These are phyloP conservation scores for Alcedo atthis DNA, from an alignment of 2,797 vertebrate species.

Conservation along the genomic window DNA sequence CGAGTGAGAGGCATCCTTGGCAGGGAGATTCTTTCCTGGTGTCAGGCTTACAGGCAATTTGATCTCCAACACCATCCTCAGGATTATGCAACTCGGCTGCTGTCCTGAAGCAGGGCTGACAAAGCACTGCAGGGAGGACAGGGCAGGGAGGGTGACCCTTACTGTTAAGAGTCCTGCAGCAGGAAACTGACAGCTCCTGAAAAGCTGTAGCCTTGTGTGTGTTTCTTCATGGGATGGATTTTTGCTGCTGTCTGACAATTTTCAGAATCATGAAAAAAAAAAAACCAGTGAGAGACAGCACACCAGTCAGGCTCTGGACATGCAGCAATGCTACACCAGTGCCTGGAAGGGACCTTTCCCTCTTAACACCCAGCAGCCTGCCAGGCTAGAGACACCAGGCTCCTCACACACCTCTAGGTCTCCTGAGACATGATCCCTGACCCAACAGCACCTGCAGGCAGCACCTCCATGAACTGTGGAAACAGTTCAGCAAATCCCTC, in stretches of 20 bases:
- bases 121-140: not conserved
- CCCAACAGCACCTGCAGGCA: rapidly evolving
- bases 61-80: not conserved
- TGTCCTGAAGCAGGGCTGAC: not conserved
- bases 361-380: not conserved
- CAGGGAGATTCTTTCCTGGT: constrained; percentile 32
- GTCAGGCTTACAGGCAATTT: not conserved
- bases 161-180: not conserved
- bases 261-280: not conserved
- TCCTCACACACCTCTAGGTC: rapidly evolving
- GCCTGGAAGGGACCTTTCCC: not conserved
- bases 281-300: not conserved
- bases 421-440: not conserved
- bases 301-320: not conserved
- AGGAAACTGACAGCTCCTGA: not conserved
- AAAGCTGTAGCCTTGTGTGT: not conserved
- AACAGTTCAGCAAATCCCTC: not conserved
- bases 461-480: not conserved
- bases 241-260: not conserved
- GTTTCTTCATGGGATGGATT: not conserved
- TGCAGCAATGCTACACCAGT: not conserved
- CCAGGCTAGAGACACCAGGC: not conserved
- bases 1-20: not conserved
- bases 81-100: not conserved
- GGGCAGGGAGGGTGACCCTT: not conserved